These are phyloP conservation scores for Sepiola atlantica DNA, from an alignment of 2,888 invertebrate genomes.

Conservation along the genomic window DNA sequence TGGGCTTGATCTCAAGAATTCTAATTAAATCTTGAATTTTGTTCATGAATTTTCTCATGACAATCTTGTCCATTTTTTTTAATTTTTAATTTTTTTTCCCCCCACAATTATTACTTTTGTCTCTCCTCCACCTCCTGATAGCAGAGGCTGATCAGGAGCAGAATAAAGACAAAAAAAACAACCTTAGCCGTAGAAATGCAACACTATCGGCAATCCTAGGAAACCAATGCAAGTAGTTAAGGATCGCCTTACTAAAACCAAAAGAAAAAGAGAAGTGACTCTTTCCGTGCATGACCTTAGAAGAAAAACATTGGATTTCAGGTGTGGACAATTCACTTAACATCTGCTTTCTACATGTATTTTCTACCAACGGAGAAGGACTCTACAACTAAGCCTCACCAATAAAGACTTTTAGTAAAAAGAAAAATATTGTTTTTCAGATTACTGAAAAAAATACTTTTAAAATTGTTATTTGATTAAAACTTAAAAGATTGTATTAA, in stretches of 20 bases:
- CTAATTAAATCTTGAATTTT: neutral
- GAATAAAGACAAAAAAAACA: too few species aligned
- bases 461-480: neutral
- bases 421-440: too few species aligned
- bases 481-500: neutral
- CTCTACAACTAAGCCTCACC: neutral
- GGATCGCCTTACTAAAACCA: neutral
- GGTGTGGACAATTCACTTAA: neutral
- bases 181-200: neutral
- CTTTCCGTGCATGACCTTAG: neutral
- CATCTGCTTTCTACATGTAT: neutral
- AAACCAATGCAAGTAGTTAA: too few species aligned
- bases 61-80: neutral
- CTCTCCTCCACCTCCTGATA: neutral
- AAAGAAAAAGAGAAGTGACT: neutral
- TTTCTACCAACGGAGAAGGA: neutral
- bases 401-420: neutral
- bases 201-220: neutral
- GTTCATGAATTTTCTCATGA: neutral
- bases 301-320: neutral
- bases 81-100: too few species aligned
- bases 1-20: slow-evolving; percentile 12
- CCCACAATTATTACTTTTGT: too few species aligned
- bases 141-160: neutral
- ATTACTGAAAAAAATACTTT: too few species aligned